Conservation (phyloP, 2,113 vertebrate genomes). For the Phoenicopterus ruber region DNA sequence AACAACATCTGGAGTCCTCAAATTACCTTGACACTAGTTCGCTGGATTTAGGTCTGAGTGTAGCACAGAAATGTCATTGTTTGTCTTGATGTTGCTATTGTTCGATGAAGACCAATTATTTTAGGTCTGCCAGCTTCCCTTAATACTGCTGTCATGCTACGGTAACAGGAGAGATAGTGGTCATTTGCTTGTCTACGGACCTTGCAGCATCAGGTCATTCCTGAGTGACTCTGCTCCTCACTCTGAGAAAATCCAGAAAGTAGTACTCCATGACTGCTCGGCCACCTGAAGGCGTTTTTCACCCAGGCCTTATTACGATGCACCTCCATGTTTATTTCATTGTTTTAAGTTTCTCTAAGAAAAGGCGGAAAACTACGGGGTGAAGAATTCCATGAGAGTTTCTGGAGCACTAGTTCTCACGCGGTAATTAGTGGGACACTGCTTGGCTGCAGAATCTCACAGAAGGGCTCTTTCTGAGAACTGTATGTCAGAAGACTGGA, state of each 20-base stretch:
- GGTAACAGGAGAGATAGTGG: neutral
- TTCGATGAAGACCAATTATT: neutral
- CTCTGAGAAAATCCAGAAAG: neutral
- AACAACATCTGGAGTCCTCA: constrained; percentile 62
- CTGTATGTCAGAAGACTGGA: neutral
- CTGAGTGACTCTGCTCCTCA: neutral
- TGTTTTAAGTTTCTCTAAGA: neutral
- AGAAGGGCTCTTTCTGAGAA: neutral
- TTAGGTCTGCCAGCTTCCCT: neutral
- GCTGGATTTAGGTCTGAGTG: neutral
- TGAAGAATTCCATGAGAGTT: neutral
- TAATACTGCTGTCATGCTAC: neutral
- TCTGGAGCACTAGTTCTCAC: neutral
- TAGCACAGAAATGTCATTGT: constrained; percentile 23
- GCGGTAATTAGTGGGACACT: rapidly evolving
- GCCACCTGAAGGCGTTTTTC: neutral
- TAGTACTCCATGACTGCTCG: neutral
- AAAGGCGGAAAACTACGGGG: neutral
- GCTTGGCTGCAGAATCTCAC: neutral
- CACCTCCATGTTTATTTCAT: neutral
- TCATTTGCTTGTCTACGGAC: neutral
- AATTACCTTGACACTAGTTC: constrained; percentile 42
- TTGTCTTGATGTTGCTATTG: neutral
- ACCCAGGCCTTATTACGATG: neutral
- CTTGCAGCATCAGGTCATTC: neutral